Percentiles rank a stretch among this genome's conserved stretches.
Conservation (phyloP, 2,888 invertebrate species). For the Leucania comma region DNA sequence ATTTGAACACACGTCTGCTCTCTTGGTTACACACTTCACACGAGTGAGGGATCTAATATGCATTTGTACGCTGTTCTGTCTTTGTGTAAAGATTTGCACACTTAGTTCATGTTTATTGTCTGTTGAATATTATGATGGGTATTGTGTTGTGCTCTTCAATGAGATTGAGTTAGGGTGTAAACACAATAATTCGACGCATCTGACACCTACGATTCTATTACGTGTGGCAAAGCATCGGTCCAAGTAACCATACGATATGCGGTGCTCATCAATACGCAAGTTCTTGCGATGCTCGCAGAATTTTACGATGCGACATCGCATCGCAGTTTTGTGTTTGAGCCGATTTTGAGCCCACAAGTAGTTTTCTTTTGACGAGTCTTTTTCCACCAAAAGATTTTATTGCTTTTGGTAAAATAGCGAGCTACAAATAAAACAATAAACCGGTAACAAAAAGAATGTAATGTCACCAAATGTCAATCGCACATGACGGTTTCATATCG, state of each 20-base stretch:
- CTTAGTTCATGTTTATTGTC: not conserved
- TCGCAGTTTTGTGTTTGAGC: too few species aligned
- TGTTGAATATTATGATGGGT: not conserved
- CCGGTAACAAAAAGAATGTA: not conserved
- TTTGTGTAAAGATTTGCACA: slow-evolving; percentile 15
- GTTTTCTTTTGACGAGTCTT: too few species aligned
- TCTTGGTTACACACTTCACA: slow-evolving; percentile 1
- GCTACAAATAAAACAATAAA: not conserved
- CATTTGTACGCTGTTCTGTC: not conserved
- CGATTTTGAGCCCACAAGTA: too few species aligned
- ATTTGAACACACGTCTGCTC: not conserved
- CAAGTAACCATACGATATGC: too few species aligned
- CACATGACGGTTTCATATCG: not conserved
- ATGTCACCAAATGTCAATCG: slow-evolving; percentile 18
- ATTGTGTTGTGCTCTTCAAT: not conserved
- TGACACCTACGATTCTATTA: too few species aligned
- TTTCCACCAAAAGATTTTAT: slow-evolving; percentile 1
- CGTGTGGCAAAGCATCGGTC: too few species aligned
- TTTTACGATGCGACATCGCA: too few species aligned
- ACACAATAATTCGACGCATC: too few species aligned
- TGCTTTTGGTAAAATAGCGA: not conserved
- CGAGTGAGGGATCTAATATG: slow-evolving; percentile 2
- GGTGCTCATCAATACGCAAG: too few species aligned
- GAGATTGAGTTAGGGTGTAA: not conserved
- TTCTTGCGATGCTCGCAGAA: too few species aligned